Percentiles rank a stretch among this genome's conserved stretches.
phyloP scores from a whole-genome alignment of 1,140 invertebrate genomes.

The Solenopsis invicta region DNA sequence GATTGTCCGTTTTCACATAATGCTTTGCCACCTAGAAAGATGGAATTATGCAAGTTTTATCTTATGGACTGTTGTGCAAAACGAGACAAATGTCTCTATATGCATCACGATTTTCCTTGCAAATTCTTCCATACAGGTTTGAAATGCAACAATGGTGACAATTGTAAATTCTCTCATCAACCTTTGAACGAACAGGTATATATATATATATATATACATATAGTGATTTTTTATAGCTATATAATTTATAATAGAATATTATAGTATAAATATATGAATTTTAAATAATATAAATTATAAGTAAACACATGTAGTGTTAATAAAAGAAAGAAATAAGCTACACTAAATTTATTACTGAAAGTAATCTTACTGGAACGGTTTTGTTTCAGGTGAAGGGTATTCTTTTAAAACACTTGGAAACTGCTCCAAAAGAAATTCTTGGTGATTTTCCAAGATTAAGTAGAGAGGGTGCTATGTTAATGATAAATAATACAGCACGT shows the following conservation, averaged over 20 bases:
- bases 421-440: constrained; percentile 95
- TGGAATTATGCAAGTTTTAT: constrained; percentile 99
- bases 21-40: constrained; percentile 93
- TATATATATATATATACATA: constrained; percentile 66
- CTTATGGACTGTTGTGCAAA: constrained; percentile 98
- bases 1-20: constrained; percentile 96
- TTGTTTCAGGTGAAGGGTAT: constrained; percentile 83
- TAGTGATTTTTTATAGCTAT: constrained; percentile 80
- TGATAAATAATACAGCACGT: constrained; percentile 91
- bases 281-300: not conserved
- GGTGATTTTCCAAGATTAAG: constrained; percentile 94
- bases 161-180: constrained; percentile 98
- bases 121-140: constrained; percentile 98
- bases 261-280: constrained; percentile 6
- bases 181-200: constrained; percentile 91
- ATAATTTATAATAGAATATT: constrained; percentile 88
- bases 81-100: constrained; percentile 97
- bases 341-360: constrained; percentile 1
- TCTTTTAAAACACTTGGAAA: constrained; percentile 93
- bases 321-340: not conserved
- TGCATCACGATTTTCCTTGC: constrained; percentile 99
- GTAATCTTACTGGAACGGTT: constrained; percentile 32
- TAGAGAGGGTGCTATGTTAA: constrained; percentile 91
- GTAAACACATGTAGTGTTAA: not conserved
- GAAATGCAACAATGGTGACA: constrained; percentile 92